Conservation (phyloP, 2,113 vertebrate species). For the Rutilus rutilus region DNA sequence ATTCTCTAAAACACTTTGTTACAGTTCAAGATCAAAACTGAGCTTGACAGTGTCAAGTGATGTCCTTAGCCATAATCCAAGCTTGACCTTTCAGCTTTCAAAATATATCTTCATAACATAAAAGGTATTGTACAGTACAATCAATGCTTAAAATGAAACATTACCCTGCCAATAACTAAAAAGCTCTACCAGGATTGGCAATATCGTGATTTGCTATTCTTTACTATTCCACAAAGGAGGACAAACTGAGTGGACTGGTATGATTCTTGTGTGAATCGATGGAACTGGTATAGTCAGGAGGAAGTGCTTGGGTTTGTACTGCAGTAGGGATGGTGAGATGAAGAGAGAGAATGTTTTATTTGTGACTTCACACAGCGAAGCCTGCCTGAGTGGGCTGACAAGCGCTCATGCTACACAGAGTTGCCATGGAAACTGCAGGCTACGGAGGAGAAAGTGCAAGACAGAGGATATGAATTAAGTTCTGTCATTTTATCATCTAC, state of each 20-base stretch:
- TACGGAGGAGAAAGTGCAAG: slow-evolving; percentile 61
- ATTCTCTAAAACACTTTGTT: neutral
- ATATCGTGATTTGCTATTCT: neutral
- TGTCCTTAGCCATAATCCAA: too few relatives aligned
- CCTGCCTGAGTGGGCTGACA: slow-evolving; percentile 75
- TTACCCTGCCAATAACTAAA: neutral
- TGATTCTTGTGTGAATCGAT: slow-evolving; percentile 27
- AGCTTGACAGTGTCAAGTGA: neutral
- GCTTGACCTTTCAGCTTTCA: neutral
- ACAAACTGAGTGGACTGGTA: slow-evolving; percentile 5
- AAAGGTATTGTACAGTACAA: neutral
- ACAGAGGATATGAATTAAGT: slow-evolving; percentile 64
- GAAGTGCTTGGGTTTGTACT: slow-evolving; percentile 50
- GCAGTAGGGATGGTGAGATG: slow-evolving; percentile 43
- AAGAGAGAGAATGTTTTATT: slow-evolving; percentile 57
- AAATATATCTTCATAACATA: neutral
- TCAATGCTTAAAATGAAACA: neutral
- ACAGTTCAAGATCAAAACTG: neutral
- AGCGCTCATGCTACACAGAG: slow-evolving; percentile 75
- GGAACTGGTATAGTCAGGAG: slow-evolving; percentile 42
- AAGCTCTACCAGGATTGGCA: neutral
- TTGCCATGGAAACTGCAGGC: slow-evolving; percentile 79
- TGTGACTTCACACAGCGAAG: slow-evolving; percentile 63
- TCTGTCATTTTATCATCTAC: slow-evolving; percentile 62
- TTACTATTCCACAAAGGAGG: slow-evolving; percentile 1